Base-by-base conservation (phyloP, 1,140 invertebrate species). In the Penaeus indicus region DNA sequence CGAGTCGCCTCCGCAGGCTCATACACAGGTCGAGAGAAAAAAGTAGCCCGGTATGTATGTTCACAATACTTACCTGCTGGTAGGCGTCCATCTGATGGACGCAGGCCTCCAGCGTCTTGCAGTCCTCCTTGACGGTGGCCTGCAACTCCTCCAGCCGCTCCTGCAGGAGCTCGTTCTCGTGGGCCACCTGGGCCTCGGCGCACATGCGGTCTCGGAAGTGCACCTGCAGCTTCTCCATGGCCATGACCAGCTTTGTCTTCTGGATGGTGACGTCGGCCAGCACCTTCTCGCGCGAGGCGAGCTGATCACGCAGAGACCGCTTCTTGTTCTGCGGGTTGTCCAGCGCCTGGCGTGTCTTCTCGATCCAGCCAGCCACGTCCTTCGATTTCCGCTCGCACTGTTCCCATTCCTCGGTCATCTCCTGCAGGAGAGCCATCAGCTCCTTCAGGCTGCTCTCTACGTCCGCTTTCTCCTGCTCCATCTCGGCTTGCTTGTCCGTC, bases 301-400 rank as follows among this genome's bases (percentile, higher is more conserved):
- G 94, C 91, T 97, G 96, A 93, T 98, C 97, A 80, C 97, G 94
- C 75, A 98, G 92, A 3, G 97, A 96, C 92, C 96, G 97, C 93
- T 96, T 97, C 91, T 96, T 97, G 91, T 95, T 96, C 91, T 96
- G 96, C 54, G 95, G 95, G 47, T 95, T 96, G 79, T 98, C 97
- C 79, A 98, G 92, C 54, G 94, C 94, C 86, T 96, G 94, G 89
- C 95, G 94, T 47, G 97, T 95, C 91, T 98, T 97, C 82, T 98
- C 97, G 85, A 98, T 95, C 97, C 97, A 99, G 84, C 94, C 94
- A 86, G 95, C 95, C 22, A 97, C 96, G 90, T 98, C 97, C 92
- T 97, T 97, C 92, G 98, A 95, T 92, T 99, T 98, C 92, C 95
- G 96, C 92, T 99, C 97, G 93, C 97, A 99, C 93, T 98, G 97